phyloP scores from a whole-genome alignment of 1,140 invertebrate genomes.

The Hyposmocoma kahamanoa region DNA sequence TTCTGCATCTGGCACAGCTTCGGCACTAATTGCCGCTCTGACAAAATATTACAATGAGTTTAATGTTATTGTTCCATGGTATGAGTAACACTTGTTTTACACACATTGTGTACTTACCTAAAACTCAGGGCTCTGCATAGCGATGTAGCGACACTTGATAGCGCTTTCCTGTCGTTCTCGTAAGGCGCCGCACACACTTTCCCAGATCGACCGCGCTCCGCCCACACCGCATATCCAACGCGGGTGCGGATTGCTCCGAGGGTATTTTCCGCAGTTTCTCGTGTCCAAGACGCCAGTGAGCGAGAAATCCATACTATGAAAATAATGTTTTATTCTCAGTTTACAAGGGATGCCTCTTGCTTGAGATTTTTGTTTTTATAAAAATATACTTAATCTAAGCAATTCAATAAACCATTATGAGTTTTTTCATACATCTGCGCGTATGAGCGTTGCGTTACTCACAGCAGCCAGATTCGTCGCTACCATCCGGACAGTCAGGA shows the following conservation, averaged over 20 bases:
- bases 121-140: conserved; percentile 84
- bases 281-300: conserved; percentile 74
- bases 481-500: conserved; percentile 88
- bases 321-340: too few relatives aligned
- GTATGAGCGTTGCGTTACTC: too few relatives aligned
- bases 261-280: conserved; percentile 67
- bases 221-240: conserved; percentile 87
- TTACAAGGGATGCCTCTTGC: too few relatives aligned
- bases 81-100: neutral
- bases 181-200: conserved; percentile 86
- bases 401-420: too few relatives aligned
- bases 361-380: too few relatives aligned
- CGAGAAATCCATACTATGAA: conserved; percentile 82
- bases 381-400: too few relatives aligned
- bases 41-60: neutral
- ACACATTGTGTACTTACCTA: conserved; percentile 73
- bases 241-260: conserved; percentile 79
- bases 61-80: neutral
- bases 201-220: conserved; percentile 85
- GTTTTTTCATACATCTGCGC: too few relatives aligned
- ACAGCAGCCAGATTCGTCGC: conserved; percentile 90
- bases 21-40: conserved; percentile 45
- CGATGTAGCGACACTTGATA: conserved; percentile 80
- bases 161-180: conserved; percentile 68
- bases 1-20: conserved; percentile 53